Base-by-base conservation (phyloP, 2,113 vertebrate genomes). In the Larimichthys crocea region DNA sequence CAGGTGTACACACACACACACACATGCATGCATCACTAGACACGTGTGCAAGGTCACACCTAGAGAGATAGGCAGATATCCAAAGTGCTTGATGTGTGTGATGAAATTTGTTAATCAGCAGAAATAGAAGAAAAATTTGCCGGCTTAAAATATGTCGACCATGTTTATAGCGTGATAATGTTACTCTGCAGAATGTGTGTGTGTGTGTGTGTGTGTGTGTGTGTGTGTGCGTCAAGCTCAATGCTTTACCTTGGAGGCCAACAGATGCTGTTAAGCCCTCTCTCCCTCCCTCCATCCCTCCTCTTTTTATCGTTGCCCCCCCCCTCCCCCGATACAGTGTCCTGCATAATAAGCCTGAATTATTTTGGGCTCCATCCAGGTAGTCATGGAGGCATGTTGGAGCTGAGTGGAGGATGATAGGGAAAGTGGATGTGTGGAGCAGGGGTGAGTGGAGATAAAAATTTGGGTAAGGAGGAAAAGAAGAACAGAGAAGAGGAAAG, bases 301-400 rank as follows among this genome's bases (percentile, higher is more conserved):
- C 42, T 57, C 14, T 79, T 63, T 66, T 77, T 69, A 82, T 75
- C 17, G 9, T 53, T 67, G 44, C 59, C 66, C 62, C 61, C 63
- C 44, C 65, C 20, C 11, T 3, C 40, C 68, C 63, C 68, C 69
- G 64, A 80, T 77, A 72, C 68, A 64, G 76, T 50, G 76, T 76
- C 89, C 89, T 82, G 88, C 86, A 89, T 84, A 88, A 92, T 85
- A 80, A 91, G 79, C 70, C 63, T 86, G 86, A 89, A 90, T 91
- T 87, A 49, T 86, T 92, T 89, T 90, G 89, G 90, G 86, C 72
- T 52, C 16, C 26, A 44, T 90, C 83, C 88, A 89, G 80, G 42
- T 88, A 71, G 53, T 49, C 65, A 60, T 48, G 57, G 74, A 68
- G 59, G 71, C 79, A 73, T 76, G 74, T 76, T 40, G 73, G 66